A percentile compares a stretch with the other conserved stretches of the same genome.
Conservation (phyloP, 2,888 invertebrate genomes). For the Rotaria magnacalcarata region DNA sequence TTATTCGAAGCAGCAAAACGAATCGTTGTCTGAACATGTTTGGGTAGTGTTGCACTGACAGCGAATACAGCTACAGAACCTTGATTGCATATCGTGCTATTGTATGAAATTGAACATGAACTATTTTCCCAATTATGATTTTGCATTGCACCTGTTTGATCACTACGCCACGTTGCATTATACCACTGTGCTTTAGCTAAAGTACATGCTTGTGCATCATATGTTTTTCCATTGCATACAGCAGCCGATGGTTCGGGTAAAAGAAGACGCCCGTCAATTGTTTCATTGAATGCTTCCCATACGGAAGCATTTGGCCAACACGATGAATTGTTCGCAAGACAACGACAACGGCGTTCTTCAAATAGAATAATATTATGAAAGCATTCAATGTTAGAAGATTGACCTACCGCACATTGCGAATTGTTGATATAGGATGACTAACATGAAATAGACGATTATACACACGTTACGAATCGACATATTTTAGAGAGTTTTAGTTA, state of each 20-base stretch:
- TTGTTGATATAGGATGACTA: not conserved
- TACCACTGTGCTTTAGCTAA: not conserved
- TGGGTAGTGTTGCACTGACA: not conserved
- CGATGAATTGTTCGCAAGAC: not conserved
- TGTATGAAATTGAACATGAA: not conserved
- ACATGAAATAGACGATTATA: not conserved
- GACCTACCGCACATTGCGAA: not conserved
- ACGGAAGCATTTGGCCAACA: not conserved
- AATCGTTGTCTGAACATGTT: not conserved
- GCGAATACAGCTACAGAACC: not conserved
- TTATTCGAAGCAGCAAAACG: not conserved
- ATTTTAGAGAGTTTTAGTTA: not conserved
- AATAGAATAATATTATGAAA: too few relatives aligned
- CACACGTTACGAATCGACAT: not conserved
- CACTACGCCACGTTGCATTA: not conserved
- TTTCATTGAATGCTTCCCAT: not conserved
- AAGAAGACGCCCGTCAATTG: not conserved
- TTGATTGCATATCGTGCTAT: not conserved
- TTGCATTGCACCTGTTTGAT: not conserved
- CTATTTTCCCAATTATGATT: constrained; percentile 1
- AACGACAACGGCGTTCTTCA: not conserved
- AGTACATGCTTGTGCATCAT: not conserved
- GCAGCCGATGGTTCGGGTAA: not conserved
- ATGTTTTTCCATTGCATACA: not conserved
- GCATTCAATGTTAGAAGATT: not conserved